These are phyloP conservation scores for Clivina fossor DNA, from an alignment of 2,888 invertebrate species.

Conservation along the genomic window DNA sequence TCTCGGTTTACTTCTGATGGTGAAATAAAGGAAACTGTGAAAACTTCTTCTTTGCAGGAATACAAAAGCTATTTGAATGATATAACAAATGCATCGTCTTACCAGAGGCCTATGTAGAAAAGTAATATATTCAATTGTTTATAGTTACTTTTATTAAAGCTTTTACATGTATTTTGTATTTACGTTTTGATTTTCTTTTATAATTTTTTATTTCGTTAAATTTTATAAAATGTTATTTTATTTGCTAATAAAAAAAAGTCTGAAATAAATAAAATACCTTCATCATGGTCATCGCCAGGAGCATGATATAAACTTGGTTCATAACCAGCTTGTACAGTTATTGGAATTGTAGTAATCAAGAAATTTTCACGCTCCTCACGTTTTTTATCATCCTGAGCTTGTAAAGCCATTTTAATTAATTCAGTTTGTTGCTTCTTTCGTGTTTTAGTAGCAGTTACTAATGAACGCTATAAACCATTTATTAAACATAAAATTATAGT, in stretches of 20 bases:
- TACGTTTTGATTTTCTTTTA: no score
- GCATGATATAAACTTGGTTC: conserved; percentile 89
- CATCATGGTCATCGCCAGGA: conserved; percentile 82
- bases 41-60: no score
- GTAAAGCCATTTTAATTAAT: conserved; percentile 90
- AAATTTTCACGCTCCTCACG: conserved; percentile 94
- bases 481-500: conserved; percentile 4
- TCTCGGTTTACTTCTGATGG: no score
- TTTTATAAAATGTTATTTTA: no score
- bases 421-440: conserved; percentile 99
- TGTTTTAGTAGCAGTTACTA: conserved; percentile 98
- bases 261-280: conserved; percentile 59
- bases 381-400: conserved; percentile 94
- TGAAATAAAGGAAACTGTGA: no score
- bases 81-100: no score
- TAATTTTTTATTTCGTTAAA: no score
- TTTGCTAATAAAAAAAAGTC: neutral
- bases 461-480: conserved; percentile 67
- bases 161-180: no score
- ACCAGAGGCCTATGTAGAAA: no score
- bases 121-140: no score
- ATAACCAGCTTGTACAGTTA: conserved; percentile 92
- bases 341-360: conserved; percentile 92
- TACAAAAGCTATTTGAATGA: no score
- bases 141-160: no score